Evolutionary conservation across 1,140 invertebrate species (phyloP), one percentile per base, ranked within the genome.

Genomic region (Zaprionus inermis): DNA sequence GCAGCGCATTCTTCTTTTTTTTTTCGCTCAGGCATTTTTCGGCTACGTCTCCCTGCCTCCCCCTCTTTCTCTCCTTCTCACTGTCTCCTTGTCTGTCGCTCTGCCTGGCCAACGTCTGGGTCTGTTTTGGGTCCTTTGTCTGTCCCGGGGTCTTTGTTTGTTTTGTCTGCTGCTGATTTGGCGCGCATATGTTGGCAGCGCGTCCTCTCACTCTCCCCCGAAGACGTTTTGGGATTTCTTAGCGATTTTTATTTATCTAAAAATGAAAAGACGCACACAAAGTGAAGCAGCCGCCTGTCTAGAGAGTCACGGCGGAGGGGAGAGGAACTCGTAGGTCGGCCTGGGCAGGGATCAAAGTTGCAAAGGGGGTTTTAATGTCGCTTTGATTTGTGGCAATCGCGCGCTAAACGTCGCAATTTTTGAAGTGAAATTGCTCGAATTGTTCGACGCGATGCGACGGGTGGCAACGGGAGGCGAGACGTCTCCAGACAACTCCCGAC

Each of bases 381-480:
- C 83, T 86, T 88, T 86, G 83, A 88, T 86, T 86, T 86, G 79
- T 86, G 79, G 79, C 83, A 86, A 88, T 88, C 83, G 83, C 69
- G 83, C 79, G 73, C 83, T 88, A 88, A 86, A 86, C 83, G 83
- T 78, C 79, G 83, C 83, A 88, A 82, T 88, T 88, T 86, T 88
- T 83, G 64, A 88, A 79, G 84, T 83, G 83, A 82, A 88, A 86
- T 88, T 88, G 83, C 83, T 82, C 56, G 79, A 88, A 86, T 86
- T 88, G 73, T 79, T 83, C 70, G 83, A 72, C 77, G 81, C 44
- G 44, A 20, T 22, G 18, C 38, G 38, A 44, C 22, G 28, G 28
- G 28, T 28, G 28, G 28, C 3, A 3, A n/a, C 5, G 7, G 36
- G 2, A 16, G 14, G 5, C 2, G 38, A 16, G n/a, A 44, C 2